These are phyloP conservation scores for Marmota flaviventris DNA, from an alignment of 2,113 vertebrate species.

Conservation along the genomic window DNA sequence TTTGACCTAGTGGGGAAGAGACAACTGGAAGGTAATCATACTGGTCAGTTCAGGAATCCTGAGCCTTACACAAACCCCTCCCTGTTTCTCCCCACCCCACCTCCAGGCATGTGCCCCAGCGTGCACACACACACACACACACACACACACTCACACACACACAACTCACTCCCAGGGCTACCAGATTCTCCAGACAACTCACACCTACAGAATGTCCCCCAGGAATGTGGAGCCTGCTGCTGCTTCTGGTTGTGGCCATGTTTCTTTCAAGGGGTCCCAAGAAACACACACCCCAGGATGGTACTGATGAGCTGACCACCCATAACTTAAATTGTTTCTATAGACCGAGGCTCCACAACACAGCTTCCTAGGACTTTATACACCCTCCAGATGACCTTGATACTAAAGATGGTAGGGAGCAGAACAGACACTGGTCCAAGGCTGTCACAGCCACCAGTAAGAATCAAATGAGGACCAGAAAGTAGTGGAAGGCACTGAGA, in stretches of 20 bases:
- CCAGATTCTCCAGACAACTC: not conserved
- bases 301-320: not conserved
- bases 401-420: not conserved
- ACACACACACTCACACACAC: no score
- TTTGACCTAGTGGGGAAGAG: no score
- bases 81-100: not conserved
- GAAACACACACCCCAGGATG: not conserved
- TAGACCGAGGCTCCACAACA: not conserved
- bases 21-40: not conserved
- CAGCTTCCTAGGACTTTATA: not conserved
- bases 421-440: not conserved
- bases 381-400: not conserved
- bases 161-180: not conserved
- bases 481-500: not conserved
- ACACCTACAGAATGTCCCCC: not conserved
- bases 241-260: not conserved
- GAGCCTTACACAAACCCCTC: not conserved
- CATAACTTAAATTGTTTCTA: not conserved
- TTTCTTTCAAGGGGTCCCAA: not conserved
- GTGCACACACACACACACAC: not conserved
- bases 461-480: not conserved
- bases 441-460: not conserved
- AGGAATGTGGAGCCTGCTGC: fast-evolving
- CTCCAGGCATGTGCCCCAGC: not conserved
- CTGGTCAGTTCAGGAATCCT: not conserved